Conservation (phyloP, 2,888 invertebrate genomes). For the Campoletis raptor region DNA sequence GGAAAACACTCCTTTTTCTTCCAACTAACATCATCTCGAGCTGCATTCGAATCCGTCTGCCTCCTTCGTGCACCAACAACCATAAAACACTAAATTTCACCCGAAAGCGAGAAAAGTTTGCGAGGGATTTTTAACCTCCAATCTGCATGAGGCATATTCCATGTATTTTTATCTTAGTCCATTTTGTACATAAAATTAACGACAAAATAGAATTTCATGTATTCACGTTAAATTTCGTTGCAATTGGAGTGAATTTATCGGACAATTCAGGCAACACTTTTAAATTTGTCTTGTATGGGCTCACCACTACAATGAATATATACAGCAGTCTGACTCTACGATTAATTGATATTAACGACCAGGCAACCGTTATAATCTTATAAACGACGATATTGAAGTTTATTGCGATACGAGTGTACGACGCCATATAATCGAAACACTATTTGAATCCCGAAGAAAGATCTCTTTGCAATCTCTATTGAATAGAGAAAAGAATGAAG, state of each 20-base stretch:
- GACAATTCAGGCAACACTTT: neutral
- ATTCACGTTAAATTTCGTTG: neutral
- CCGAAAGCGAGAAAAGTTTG: conserved; percentile 2
- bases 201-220: no score
- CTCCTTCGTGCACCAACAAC: conserved; percentile 1
- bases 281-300: neutral
- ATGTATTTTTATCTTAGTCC: neutral
- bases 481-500: neutral
- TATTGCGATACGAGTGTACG: conserved; percentile 34
- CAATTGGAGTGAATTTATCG: conserved; percentile 1
- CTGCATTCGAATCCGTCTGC: conserved; percentile 64
- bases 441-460: neutral
- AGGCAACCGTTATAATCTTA: conserved; percentile 46
- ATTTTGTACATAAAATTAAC: no score
- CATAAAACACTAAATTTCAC: neutral
- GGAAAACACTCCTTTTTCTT: conserved; percentile 43
- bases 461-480: neutral
- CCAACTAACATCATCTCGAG: conserved; percentile 53
- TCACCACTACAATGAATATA: conserved; percentile 22
- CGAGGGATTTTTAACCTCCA: neutral
- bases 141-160: neutral
- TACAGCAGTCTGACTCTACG: conserved; percentile 11
- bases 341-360: conserved; percentile 55
- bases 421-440: neutral
- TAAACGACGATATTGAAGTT: conserved; percentile 46